Evolutionary conservation across 2,888 invertebrate genomes (phyloP), one percentile per base, ranked within the genome.

Genomic region (Drosophila anomalata): DNA sequence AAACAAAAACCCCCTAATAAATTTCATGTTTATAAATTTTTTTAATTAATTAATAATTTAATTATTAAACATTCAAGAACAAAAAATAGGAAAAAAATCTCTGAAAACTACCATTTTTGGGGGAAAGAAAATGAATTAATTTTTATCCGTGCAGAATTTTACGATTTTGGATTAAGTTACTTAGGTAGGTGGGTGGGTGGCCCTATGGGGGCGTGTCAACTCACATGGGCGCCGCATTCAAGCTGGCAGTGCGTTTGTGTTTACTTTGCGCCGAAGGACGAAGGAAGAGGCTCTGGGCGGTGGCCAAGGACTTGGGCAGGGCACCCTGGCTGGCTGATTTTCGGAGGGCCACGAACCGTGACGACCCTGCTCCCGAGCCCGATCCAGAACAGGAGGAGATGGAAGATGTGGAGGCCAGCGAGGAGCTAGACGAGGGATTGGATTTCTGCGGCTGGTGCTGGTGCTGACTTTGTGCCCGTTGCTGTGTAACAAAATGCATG

Each of bases 401-500:
- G 36, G 36, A 42, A 42, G 56, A 56, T 11, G 50, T 42, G 41
- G 72, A 55, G 52, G 68, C 44, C 62, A 59, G 46, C 44, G 72
- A 72, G 39, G 72, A 72, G n/a, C 57, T 59, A 51, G 73, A 73
- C 42, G 73, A 62, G 36, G 73, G 50, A 42, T 63, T 54, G 14
- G 75, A 61, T 42, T 69, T 62, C 33, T 54, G 66, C 42, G 71
- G 74, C 50, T 58, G 71, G 51, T 66, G 22, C 22, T 24, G 63
- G 52, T 75, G 75, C 54, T 77, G 80, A 58, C 74, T 78, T 26
- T 78, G 76, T 61, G 79, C 77, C 46, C 80, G 77, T 63, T 82
- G 86, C 76, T 79, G 78, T 75, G 76, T 88, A 69, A 83, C 80
- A 79, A 77, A 80, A 88, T 82, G 76, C 88, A 88, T 88, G 88